A percentile compares a stretch with the other conserved stretches of the same genome.
Conservation (phyloP, 2,797 vertebrate genomes). For the Aselliscus stoliczkanus region DNA sequence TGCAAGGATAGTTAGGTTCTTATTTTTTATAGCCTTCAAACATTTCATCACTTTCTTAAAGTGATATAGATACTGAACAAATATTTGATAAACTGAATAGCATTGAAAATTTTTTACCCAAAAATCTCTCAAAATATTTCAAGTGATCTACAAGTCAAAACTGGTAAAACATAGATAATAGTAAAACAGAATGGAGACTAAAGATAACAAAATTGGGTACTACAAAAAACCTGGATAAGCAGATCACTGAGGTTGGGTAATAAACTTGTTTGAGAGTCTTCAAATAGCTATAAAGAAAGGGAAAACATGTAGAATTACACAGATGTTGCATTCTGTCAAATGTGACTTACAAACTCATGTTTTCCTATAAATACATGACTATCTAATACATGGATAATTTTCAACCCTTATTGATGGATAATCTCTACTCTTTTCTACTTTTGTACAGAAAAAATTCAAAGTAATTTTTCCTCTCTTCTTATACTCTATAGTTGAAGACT, state of each 20-base stretch:
- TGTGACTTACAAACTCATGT: not conserved
- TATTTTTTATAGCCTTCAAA: not conserved
- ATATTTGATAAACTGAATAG: constrained; percentile 8
- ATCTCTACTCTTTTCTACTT: not conserved
- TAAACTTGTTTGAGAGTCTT: not conserved
- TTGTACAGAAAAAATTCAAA: not conserved
- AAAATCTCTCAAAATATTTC: not conserved
- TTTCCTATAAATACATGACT: not conserved
- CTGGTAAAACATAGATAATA: not conserved
- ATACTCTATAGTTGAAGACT: not conserved
- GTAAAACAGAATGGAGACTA: not conserved
- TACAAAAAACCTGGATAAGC: not conserved
- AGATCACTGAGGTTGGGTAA: not conserved
- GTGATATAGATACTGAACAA: not conserved
- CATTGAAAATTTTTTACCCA: not conserved
- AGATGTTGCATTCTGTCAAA: not conserved
- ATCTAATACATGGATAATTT: not conserved
- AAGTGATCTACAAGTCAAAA: not conserved
- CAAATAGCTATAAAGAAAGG: not conserved
- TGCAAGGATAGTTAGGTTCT: not conserved
- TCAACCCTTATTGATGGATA: not conserved
- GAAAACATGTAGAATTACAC: not conserved
- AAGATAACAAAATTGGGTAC: not conserved
- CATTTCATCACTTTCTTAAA: not conserved
- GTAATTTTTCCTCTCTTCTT: not conserved